phyloP scores from a whole-genome alignment of 2,888 invertebrate species.

The Oasisia sp. region DNA sequence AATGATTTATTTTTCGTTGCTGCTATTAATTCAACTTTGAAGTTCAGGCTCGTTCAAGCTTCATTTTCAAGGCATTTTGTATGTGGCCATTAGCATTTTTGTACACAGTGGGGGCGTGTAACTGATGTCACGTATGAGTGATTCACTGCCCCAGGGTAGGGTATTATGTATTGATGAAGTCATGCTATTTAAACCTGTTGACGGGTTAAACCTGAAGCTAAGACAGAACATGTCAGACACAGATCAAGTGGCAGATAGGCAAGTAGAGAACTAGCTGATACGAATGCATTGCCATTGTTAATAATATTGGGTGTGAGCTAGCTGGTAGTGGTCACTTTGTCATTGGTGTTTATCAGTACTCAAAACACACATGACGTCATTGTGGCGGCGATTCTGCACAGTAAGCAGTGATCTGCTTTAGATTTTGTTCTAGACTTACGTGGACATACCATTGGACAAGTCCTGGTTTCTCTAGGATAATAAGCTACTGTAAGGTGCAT shows the following conservation, averaged over 20 bases:
- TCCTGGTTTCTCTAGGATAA: no score
- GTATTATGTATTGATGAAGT: neutral
- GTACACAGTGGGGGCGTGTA: neutral
- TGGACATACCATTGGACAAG: no score
- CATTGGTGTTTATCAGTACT: neutral
- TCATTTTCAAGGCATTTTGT: neutral
- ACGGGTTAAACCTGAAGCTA: neutral
- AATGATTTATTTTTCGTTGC: neutral
- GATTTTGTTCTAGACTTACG: neutral
- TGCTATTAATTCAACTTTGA: neutral
- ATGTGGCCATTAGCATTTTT: neutral
- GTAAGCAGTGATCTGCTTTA: neutral
- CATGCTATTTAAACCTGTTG: neutral
- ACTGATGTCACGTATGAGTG: neutral
- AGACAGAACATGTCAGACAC: neutral
- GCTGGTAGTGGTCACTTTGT: neutral
- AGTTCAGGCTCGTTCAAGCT: neutral
- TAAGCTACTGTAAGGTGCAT: no score
- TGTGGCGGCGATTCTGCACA: neutral
- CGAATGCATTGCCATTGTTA: neutral
- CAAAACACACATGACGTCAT: neutral
- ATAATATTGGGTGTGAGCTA: neutral
- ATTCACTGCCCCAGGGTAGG: neutral
- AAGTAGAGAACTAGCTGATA: neutral
- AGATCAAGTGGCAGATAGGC: neutral